Evolutionary conservation across 2,797 vertebrate genomes (phyloP), one percentile per base, ranked within the genome.

Genomic region (Thalassophryne amazonica): DNA sequence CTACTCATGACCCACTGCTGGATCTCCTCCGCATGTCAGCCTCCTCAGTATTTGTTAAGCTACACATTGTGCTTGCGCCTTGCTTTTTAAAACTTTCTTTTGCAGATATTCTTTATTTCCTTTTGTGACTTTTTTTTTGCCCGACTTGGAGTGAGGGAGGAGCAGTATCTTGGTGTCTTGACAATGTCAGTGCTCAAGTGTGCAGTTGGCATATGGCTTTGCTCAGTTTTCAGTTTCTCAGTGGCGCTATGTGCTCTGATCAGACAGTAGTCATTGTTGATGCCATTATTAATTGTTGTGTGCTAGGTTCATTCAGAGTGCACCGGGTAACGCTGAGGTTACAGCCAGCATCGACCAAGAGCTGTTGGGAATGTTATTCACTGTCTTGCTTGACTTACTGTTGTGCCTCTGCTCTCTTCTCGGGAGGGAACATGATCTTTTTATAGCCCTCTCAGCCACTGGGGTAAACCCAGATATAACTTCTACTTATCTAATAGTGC

Each of bases 241-340:
- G 21, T 54, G 58, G 52, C 6, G 12, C 38, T 12, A 41, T 77
- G 75, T 72, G 56, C 60, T 61, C 68, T 62, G 41, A 50, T 73
- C 51, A 70, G 62, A 56, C 60, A 45, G 62, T 67, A 50, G 47
- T 69, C 76, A 60, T 81, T 85, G 77, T 84, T 78, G 69, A 86
- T 86, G 86, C 76, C 64, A 83, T 89, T 81, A 89, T 86, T 89
- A 86, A 87, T 88, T 83, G n/a, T n/a, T n/a, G 72, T 78, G 73
- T 54, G 49, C 51, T 58, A 69, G 81, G 88, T 90, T 91, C 83
- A 88, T 42, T 56, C 6, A 37, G 65, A 88, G 88, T 88, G 80
- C 86, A 88, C 46, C 63, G 80, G 80, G 82, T 88, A 73, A 88
- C 73, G 34, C 72, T 43, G 76, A 77, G 85, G 85, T 87, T 87